Conservation (phyloP, 2,113 vertebrate genomes). For the Tiliqua scincoides region DNA sequence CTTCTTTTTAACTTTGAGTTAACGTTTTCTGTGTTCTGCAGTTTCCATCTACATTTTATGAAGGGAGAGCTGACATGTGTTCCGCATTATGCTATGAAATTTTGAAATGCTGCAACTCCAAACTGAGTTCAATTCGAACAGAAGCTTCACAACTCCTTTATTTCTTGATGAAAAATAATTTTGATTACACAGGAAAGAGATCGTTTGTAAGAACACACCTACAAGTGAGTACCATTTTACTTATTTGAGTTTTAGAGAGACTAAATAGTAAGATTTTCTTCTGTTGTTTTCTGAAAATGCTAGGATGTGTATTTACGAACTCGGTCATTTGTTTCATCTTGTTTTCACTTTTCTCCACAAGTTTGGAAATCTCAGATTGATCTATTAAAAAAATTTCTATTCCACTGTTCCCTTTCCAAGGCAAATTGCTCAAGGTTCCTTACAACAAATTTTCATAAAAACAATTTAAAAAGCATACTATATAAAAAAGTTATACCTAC, state of each 20-base stretch:
- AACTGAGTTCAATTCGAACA: slow-evolving; percentile 92
- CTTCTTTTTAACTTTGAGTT: slow-evolving; percentile 11
- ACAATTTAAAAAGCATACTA: neutral
- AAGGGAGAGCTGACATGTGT: slow-evolving; percentile 97
- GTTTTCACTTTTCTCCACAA: neutral
- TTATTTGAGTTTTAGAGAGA: neutral
- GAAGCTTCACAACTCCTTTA: slow-evolving; percentile 96
- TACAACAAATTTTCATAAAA: too few relatives aligned
- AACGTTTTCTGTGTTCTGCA: slow-evolving; percentile 51
- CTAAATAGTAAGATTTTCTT: neutral
- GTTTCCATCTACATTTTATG: slow-evolving; percentile 97
- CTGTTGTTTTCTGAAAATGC: neutral
- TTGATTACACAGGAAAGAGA: slow-evolving; percentile 97
- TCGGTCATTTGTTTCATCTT: neutral
- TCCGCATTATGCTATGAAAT: slow-evolving; percentile 96
- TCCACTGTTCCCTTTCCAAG: neutral
- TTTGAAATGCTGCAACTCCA: slow-evolving; percentile 97
- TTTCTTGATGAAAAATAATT: slow-evolving; percentile 99
- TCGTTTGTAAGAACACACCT: slow-evolving; percentile 97
- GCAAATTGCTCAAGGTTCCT: too few relatives aligned
- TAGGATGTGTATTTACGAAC: neutral
- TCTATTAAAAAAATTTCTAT: neutral
- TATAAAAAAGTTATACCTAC: too few relatives aligned
- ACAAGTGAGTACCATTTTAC: slow-evolving; percentile 78
- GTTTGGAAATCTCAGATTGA: neutral